Evolutionary conservation across 2,797 vertebrate species (phyloP).

Genomic region (Helostoma temminkii): DNA sequence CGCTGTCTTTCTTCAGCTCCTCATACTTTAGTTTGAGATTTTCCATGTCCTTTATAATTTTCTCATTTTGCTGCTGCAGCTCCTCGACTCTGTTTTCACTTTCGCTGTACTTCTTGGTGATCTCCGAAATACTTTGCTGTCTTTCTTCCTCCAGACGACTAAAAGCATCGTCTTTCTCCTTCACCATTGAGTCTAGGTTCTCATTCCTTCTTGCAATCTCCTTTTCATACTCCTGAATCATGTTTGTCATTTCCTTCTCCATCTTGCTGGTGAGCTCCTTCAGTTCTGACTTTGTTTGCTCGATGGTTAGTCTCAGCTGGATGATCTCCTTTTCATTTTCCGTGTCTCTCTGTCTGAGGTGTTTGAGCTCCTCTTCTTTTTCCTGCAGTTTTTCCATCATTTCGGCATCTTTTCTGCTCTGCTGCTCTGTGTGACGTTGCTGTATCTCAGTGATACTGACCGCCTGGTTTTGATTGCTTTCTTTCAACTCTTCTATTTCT

Average conservation of each 20-base stretch:
- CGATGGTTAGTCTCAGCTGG: slow-evolving; percentile 63
- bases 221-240: slow-evolving; percentile 71
- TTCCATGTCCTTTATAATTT: slow-evolving; percentile 57
- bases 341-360: slow-evolving; percentile 34
- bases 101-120: slow-evolving; percentile 40
- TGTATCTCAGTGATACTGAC: slow-evolving; percentile 25
- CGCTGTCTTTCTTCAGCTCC: slow-evolving; percentile 43
- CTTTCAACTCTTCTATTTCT: slow-evolving; percentile 63
- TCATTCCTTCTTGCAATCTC: slow-evolving; percentile 49
- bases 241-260: slow-evolving; percentile 72
- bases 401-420: slow-evolving; percentile 44
- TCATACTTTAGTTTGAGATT: slow-evolving; percentile 54
- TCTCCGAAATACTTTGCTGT: slow-evolving; percentile 5
- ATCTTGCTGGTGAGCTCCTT: slow-evolving; percentile 63
- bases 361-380: slow-evolving; percentile 61
- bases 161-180: slow-evolving; percentile 47
- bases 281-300: slow-evolving; percentile 71
- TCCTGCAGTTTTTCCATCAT: slow-evolving; percentile 51
- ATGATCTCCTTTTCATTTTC: slow-evolving; percentile 57
- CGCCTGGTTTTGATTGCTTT: slow-evolving; percentile 35
- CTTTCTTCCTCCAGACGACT: slow-evolving; percentile 45
- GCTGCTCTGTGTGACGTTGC: slow-evolving; percentile 45
- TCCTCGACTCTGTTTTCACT: slow-evolving; percentile 33
- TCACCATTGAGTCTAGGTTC: slow-evolving; percentile 7
- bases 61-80: slow-evolving; percentile 64